These are phyloP conservation scores for Adrianichthys oophorus DNA, from an alignment of 2,797 vertebrate genomes.

Conservation along the genomic window DNA sequence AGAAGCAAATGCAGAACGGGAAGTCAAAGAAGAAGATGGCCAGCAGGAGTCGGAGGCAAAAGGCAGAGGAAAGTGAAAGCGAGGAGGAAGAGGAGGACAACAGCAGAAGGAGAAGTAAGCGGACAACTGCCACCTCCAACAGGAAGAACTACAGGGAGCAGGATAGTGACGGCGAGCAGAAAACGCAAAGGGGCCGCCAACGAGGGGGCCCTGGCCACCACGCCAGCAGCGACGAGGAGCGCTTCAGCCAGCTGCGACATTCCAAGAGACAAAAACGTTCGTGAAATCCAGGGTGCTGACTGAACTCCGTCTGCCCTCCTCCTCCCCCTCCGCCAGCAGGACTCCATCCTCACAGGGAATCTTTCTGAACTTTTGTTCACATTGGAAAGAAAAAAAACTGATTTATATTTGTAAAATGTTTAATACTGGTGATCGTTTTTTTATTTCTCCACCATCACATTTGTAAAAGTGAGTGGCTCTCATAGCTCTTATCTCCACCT, in stretches of 20 bases:
- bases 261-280: constrained; percentile 82
- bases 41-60: constrained; percentile 19
- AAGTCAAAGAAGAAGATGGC: constrained; percentile 49
- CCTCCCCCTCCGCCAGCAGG: constrained; percentile 50
- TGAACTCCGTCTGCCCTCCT: constrained; percentile 41
- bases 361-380: constrained; percentile 74
- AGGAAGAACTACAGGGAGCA: constrained; percentile 78
- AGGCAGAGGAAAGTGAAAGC: constrained; percentile 44
- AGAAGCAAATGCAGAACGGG: constrained; percentile 68
- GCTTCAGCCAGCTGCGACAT: constrained; percentile 73
- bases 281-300: constrained; percentile 62
- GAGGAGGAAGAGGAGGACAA: constrained; percentile 48
- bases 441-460: constrained; percentile 44
- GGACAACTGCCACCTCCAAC: constrained; percentile 52
- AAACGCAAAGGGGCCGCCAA: constrained; percentile 75
- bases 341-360: constrained; percentile 61
- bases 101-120: constrained; percentile 78
- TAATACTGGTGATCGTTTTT: constrained; percentile 59
- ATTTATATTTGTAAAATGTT: constrained; percentile 85
- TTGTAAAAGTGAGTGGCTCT: constrained; percentile 45
- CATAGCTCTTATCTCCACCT: constrained; percentile 58
- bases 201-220: constrained; percentile 34
- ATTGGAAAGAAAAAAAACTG: constrained; percentile 74
- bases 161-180: constrained; percentile 85
- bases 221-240: constrained; percentile 72